A percentile compares a stretch with the other conserved stretches of the same genome.
phyloP scores from a whole-genome alignment of 2,113 vertebrate genomes.

The Riparia riparia region DNA sequence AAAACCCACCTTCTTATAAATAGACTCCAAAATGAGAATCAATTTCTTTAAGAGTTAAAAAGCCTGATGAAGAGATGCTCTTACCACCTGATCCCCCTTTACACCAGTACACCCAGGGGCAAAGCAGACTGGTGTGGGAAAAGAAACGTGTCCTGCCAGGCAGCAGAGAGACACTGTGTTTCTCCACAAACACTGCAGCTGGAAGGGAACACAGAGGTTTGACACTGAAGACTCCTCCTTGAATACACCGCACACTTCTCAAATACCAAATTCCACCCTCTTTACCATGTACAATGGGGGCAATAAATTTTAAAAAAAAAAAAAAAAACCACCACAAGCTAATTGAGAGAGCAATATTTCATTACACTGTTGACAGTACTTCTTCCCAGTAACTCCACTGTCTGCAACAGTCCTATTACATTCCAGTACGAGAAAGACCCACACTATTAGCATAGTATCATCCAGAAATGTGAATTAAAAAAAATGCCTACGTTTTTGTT shows the following conservation, averaged over 20 bases:
- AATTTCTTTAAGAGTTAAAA: background rate
- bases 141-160: fast-evolving
- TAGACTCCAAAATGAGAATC: background rate
- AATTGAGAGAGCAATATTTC: background rate
- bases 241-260: background rate
- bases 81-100: background rate
- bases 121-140: background rate
- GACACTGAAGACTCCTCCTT: background rate
- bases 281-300: background rate
- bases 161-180: fast-evolving
- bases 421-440: background rate
- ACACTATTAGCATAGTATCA: background rate
- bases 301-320: background rate
- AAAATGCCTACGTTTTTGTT: background rate
- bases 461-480: background rate
- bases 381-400: background rate
- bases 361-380: background rate
- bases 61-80: background rate
- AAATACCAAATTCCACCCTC: background rate
- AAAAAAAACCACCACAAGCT: background rate
- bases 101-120: fast-evolving
- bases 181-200: background rate
- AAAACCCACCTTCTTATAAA: background rate
- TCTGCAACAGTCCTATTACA: background rate
- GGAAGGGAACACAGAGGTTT: background rate